Percentiles rank a stretch among this genome's conserved stretches.
phyloP scores from a whole-genome alignment of 2,888 invertebrate genomes.

The Tetrapedia diversipes region DNA sequence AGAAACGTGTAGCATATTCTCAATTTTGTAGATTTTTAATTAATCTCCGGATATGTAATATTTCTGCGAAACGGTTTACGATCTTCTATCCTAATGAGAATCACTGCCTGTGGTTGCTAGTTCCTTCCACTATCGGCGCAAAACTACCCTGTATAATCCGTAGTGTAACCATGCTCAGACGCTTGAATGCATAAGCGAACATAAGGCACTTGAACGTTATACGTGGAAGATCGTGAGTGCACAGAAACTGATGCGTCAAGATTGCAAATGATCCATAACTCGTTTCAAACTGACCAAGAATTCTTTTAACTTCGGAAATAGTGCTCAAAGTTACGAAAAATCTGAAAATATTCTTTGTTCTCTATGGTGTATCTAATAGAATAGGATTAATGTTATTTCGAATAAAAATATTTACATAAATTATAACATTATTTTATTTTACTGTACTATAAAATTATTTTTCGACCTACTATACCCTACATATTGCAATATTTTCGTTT shows the following conservation, averaged over 20 bases:
- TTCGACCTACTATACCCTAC: too few species aligned
- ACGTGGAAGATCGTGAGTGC: neutral
- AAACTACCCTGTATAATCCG: constrained; percentile 51
- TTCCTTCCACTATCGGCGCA: constrained; percentile 36
- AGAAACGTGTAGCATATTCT: too few species aligned
- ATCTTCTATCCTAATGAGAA: constrained; percentile 8
- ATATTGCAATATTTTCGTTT: too few species aligned
- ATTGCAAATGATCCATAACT: constrained; percentile 18
- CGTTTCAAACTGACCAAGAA: neutral
- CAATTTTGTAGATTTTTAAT: neutral
- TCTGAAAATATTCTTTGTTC: neutral
- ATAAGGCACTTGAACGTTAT: neutral
- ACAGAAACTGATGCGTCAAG: neutral
- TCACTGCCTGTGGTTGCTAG: constrained; percentile 24
- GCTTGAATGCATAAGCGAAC: constrained; percentile 28
- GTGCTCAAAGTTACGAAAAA: neutral
- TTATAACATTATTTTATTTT: too few species aligned
- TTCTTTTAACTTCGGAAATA: constrained; percentile 7
- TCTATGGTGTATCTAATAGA: too few species aligned
- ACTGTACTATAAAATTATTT: too few species aligned
- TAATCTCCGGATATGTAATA: neutral
- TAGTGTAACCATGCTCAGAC: constrained; percentile 59
- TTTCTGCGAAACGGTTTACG: neutral
- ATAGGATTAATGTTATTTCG: too few species aligned
- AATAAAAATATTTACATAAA: too few species aligned